phyloP scores from a whole-genome alignment of 2,113 vertebrate species.

The Megaceryle torquata region DNA sequence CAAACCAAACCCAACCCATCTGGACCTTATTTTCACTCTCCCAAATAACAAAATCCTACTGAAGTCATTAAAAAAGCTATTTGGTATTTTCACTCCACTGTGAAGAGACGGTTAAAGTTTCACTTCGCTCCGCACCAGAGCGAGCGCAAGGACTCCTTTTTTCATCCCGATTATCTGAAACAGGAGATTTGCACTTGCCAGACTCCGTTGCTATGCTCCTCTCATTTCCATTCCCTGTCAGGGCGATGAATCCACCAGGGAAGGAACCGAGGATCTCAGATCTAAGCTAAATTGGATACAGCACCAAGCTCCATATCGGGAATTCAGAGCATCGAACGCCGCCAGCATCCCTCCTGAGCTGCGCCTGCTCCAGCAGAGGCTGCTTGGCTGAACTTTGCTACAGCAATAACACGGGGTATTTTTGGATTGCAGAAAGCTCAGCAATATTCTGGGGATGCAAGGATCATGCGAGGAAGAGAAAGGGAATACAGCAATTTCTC shows the following conservation, averaged over 20 bases:
- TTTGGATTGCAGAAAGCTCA: background rate
- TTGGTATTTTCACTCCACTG: background rate
- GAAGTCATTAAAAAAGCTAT: background rate
- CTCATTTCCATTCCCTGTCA: background rate
- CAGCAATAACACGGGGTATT: background rate
- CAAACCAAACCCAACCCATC: background rate
- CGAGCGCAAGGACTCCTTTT: background rate
- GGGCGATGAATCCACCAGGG: background rate
- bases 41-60: background rate
- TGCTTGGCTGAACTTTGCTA: background rate
- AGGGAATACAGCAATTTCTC: fast-evolving
- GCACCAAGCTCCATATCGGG: background rate
- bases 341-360: background rate
- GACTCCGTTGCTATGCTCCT: background rate
- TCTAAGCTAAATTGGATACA: background rate
- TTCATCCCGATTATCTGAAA: background rate
- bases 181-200: background rate
- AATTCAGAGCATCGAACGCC: background rate
- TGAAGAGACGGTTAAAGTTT: background rate
- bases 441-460: background rate
- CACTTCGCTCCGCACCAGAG: fast-evolving
- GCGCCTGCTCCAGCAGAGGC: background rate
- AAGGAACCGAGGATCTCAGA: background rate
- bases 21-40: background rate
- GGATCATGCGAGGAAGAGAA: background rate